These are phyloP conservation scores for Lutjanus campechanus DNA, from an alignment of 2,797 vertebrate genomes.

Conservation along the genomic window DNA sequence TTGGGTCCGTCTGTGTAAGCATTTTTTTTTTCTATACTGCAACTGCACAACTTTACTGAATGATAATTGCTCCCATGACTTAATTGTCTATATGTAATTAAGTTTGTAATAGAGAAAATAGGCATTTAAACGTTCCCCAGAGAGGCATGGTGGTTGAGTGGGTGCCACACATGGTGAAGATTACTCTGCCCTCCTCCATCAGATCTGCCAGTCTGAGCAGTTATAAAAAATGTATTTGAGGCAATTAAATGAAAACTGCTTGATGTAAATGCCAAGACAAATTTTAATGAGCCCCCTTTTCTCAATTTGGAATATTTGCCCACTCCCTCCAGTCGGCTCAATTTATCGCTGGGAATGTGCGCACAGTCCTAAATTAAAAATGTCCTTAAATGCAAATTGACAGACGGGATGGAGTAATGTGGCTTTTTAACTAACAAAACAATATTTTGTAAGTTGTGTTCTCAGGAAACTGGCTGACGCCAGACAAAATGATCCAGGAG, in stretches of 20 bases:
- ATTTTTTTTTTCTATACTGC: slow-evolving; percentile 47
- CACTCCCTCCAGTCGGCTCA: slow-evolving; percentile 60
- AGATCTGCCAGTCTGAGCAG: slow-evolving; percentile 79
- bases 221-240: slow-evolving; percentile 83
- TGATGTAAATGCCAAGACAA: slow-evolving; percentile 81
- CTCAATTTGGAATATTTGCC: slow-evolving; percentile 66
- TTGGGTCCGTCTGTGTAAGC: slow-evolving; percentile 59
- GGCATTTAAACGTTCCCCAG: slow-evolving; percentile 79
- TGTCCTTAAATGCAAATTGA: slow-evolving; percentile 67
- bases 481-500: slow-evolving; percentile 43
- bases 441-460: slow-evolving; percentile 63
- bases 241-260: slow-evolving; percentile 82
- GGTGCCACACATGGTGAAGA: slow-evolving; percentile 86
- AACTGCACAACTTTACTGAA: slow-evolving; percentile 62
- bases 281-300: slow-evolving; percentile 78
- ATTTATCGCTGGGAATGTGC: slow-evolving; percentile 69
- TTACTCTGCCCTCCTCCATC: slow-evolving; percentile 79
- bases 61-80: slow-evolving; percentile 81
- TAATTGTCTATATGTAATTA: slow-evolving; percentile 86
- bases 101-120: slow-evolving; percentile 82
- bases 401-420: slow-evolving; percentile 60
- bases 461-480: slow-evolving; percentile 50
- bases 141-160: slow-evolving; percentile 73
- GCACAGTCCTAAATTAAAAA: slow-evolving; percentile 74
- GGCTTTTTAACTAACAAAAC: slow-evolving; percentile 67